These are phyloP conservation scores for Panthera leo DNA, from an alignment of 2,113 vertebrate genomes.

Conservation along the genomic window DNA sequence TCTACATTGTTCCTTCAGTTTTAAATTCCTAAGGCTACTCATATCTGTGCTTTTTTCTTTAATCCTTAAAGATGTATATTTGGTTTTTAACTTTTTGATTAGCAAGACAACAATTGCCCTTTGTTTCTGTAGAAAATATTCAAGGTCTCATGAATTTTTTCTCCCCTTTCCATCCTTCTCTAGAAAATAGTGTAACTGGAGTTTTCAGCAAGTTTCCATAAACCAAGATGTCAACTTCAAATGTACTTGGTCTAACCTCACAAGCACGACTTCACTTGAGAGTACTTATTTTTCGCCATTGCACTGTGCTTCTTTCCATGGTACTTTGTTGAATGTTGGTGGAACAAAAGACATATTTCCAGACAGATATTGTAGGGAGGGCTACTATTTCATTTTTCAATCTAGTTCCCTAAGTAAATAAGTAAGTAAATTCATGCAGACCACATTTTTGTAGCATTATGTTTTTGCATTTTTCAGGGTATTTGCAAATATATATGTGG, in stretches of 20 bases:
- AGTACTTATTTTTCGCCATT: not conserved
- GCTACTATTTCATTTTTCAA: not conserved
- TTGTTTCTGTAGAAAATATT: conserved; percentile 55
- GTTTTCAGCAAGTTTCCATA: not conserved
- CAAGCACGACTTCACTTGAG: not conserved
- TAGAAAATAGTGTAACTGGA: not conserved
- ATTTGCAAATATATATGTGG: not conserved
- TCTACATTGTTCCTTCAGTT: conserved; percentile 27
- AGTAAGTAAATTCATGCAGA: not conserved
- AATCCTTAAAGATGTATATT: conserved; percentile 26
- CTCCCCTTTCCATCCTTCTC: not conserved
- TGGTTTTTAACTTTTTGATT: conserved; percentile 51
- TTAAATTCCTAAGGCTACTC: conserved; percentile 55
- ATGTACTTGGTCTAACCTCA: not conserved
- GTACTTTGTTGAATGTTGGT: not conserved
- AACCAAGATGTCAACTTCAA: not conserved
- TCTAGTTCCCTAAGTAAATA: not conserved
- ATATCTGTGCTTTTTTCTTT: not conserved
- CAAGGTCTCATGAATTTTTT: not conserved
- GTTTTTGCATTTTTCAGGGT: not conserved
- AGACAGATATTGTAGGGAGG: not conserved
- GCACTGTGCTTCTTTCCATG: not conserved
- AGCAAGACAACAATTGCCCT: not conserved
- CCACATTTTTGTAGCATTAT: not conserved
- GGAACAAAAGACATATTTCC: not conserved